Base-by-base conservation (phyloP, 2,888 invertebrate species). In the Conchocele bisecta region DNA sequence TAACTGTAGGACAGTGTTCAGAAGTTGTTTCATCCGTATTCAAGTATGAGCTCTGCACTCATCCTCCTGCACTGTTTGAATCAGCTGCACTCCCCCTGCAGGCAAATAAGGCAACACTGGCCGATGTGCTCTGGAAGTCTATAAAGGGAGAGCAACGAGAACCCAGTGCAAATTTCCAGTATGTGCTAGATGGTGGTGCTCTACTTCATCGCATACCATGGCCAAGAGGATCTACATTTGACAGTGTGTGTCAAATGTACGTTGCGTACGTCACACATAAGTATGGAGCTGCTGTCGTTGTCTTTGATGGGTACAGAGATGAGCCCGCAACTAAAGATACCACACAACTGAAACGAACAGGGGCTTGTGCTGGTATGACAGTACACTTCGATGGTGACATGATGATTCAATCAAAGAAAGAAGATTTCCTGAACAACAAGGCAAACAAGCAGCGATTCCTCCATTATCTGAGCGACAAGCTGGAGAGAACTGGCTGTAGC, bases 381-480 rank as follows among this genome's bases (percentile, higher is more conserved):
- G 65, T 83, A 3, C 26, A 28, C 7, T 83, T 85, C 42, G 54
- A 53, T 15, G 65, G 26, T n/a, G 46, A 59, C 41, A 83, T 77
- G 35, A 28, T 59, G 11, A 64, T 79, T 28, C 64, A 44, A 24
- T 29, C 48, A 11, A 83, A 78, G 51, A 85, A 82, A 48, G 82
- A 83, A 6, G 5, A 51, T 2, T 82, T 86, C 59, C 56, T 85
- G 3, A 50, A 66, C 13, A 84, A 84, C 56, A 29, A 17, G 7
- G 56, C 59, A 41, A 85, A 85, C 75, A 85, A 84, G 46, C 79
- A 83, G 37, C 39, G 37, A 6, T 83, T 85, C 46, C 76, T 83
- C 2, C 41, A 68, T 22, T 13, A 80, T 22, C 51, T 84, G 37
- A 11, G 53, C n/a, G 44, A 54, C 15, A 4, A 57, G 7, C 60